These are phyloP conservation scores for Limenitis camilla DNA, from an alignment of 2,888 invertebrate species.

Conservation along the genomic window DNA sequence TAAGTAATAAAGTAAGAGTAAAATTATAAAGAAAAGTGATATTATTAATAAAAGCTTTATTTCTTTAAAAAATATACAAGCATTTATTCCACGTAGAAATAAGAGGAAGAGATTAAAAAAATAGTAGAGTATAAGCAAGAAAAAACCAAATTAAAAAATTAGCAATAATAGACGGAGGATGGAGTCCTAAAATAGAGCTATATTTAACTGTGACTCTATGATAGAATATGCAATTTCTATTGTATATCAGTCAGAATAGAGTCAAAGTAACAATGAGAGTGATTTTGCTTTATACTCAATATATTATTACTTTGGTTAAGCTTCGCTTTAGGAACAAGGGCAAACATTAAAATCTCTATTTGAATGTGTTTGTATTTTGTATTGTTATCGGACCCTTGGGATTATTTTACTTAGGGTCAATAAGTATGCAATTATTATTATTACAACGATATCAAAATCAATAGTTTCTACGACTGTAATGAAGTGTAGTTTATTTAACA, in stretches of 20 bases:
- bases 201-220: no score
- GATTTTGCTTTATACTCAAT: background rate
- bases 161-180: no score
- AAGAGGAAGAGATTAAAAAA: background rate
- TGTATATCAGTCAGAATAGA: no score
- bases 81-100: background rate
- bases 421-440: slow-evolving; percentile 11
- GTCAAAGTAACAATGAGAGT: no score
- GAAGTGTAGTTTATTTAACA: background rate
- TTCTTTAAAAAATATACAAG: no score
- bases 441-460: slow-evolving; percentile 1
- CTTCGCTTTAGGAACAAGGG: slow-evolving; percentile 4
- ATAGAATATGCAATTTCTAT: no score
- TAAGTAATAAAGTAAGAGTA: no score
- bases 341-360: slow-evolving; percentile 11
- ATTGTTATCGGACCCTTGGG: slow-evolving; percentile 14
- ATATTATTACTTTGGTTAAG: background rate
- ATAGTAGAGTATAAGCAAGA: no score
- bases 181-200: no score
- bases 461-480: background rate
- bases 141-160: no score
- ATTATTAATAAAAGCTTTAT: no score
- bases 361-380: background rate
- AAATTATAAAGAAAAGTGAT: no score
- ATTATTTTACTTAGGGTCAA: slow-evolving; percentile 8